Evolutionary conservation across 1,140 invertebrate species (phyloP), one percentile per base, ranked within the genome.

Genomic region (Diabrotica virgifera): DNA sequence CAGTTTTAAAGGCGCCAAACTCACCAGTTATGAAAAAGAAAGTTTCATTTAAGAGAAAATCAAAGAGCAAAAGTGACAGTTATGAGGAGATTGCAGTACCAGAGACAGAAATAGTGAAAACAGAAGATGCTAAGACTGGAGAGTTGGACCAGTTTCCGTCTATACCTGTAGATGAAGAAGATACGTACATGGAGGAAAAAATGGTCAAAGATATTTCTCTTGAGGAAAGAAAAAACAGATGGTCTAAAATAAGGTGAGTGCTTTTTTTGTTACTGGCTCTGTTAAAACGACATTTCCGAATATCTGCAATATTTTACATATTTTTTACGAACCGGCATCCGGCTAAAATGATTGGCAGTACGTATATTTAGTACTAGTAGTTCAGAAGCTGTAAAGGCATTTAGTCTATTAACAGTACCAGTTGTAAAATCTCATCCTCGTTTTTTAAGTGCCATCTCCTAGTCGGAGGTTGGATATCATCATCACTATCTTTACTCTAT

Each of bases 21-120:
- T 82, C 80, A 72, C 81, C 77, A 59, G 79, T 60, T 59, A 69
- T 65, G 76, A 84, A 77, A 78, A 83, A 72, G 75, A 80, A 72
- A 65, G 74, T 73, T 70, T 81, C 62, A 63, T 84, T 72, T 76
- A 81, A 74, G 72, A 64, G 66, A 24, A 68, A 66, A 65, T 64
- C 78, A 13, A 76, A 70, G 60, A 54, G 58, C 5, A 68, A 67
- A 65, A 64, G 75, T 38, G 67, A 64, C 36, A 68, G 69, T 59
- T 73, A 76, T 52, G 79, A 82, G 64, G 81, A 83, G 62, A 71
- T 76, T 77, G 67, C 78, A 76, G 65, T 76, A 79, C 75, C 78
- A 76, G 68, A 77, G 80, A 54, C 37, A 13, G 59, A 54, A 54
- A 12, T 12, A 2, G 36, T 58, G 35, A 58, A 36, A 10, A 10